A percentile compares a stretch with the other conserved stretches of the same genome.
Conservation (phyloP, 2,888 invertebrate species). For the Ochropleura leucogaster region DNA sequence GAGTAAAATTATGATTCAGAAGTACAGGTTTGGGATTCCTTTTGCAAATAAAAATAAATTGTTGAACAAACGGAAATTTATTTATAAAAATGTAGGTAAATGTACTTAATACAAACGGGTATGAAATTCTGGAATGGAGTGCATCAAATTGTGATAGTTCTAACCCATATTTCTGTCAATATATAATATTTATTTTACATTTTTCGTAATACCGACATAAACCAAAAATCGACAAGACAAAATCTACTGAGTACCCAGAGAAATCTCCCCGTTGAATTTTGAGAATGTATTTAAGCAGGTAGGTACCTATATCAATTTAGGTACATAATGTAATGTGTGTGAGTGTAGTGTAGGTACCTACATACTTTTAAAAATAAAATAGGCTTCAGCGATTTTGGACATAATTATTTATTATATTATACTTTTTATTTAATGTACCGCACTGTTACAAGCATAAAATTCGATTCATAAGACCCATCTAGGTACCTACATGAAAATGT, state of each 20-base stretch:
- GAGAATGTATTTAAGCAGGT: neutral
- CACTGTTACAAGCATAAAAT: no score
- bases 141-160: neutral
- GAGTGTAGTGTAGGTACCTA: no score
- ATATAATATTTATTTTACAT: neutral
- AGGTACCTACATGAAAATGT: no score
- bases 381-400: no score
- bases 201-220: neutral
- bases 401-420: no score
- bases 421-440: no score
- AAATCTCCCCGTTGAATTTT: neutral
- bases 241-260: neutral
- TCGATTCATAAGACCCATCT: no score
- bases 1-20: slow-evolving; percentile 1
- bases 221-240: neutral
- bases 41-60: neutral
- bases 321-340: neutral
- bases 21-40: neutral
- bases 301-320: neutral
- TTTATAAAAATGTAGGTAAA: neutral
- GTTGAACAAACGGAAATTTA: no score
- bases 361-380: no score
- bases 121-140: neutral
- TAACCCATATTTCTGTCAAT: neutral
- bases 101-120: neutral